phyloP scores from a whole-genome alignment of 2,888 invertebrate species.

The Doris montereyensis region DNA sequence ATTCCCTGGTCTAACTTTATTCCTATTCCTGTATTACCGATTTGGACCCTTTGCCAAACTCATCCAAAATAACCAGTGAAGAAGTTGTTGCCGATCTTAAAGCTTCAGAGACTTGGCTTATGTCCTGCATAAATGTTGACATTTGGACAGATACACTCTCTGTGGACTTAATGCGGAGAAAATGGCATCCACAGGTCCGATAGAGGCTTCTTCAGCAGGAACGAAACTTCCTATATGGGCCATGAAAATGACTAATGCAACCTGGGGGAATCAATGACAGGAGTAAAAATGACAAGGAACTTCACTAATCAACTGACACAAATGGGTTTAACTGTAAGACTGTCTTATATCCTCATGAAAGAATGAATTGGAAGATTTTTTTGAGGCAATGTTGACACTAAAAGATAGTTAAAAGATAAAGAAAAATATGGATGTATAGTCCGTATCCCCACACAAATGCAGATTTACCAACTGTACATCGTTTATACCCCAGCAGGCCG shows the following conservation, averaged over 20 bases:
- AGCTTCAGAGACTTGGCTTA: conserved; percentile 85
- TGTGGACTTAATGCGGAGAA: conserved; percentile 83
- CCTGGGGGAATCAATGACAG: no score
- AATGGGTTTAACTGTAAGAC: no score
- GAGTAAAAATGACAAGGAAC: no score
- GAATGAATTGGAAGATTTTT: no score
- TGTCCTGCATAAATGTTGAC: conserved; percentile 89
- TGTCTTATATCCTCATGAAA: no score
- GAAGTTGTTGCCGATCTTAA: conserved; percentile 78
- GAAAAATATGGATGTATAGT: no score
- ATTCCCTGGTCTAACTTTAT: background rate
- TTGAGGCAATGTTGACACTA: no score
- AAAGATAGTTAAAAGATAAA: no score
- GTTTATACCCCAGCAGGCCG: no score
- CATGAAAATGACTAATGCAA: conserved; percentile 85
- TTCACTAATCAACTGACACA: no score
- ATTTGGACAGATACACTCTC: conserved; percentile 86
- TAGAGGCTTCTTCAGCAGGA: conserved; percentile 83
- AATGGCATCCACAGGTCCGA: conserved; percentile 83
- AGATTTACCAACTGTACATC: no score
- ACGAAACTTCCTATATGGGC: conserved; percentile 92
- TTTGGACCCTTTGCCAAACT: conserved; percentile 89
- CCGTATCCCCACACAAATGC: no score
- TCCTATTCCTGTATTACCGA: conserved; percentile 61
- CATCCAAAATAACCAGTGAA: conserved; percentile 88